These are phyloP conservation scores for Cariama cristata DNA, from an alignment of 2,113 vertebrate genomes.

Conservation along the genomic window DNA sequence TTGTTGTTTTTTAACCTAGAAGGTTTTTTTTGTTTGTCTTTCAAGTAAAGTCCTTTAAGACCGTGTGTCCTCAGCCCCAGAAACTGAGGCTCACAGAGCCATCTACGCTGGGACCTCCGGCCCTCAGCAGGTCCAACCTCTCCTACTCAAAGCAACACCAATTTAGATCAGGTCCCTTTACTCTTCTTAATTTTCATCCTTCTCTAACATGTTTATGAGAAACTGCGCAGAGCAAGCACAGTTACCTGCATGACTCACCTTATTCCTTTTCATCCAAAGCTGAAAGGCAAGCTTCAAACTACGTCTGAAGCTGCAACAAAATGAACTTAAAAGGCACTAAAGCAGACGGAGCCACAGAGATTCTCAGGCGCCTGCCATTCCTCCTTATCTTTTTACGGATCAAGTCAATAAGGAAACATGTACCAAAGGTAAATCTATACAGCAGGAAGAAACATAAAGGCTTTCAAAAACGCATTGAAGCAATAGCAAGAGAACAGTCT, in stretches of 20 bases:
- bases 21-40: not conserved
- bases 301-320: not conserved
- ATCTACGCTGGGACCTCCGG: too few species aligned
- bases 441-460: not conserved
- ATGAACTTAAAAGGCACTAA: not conserved
- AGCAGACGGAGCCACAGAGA: accelerated
- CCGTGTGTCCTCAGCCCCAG: not conserved
- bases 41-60: not conserved
- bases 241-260: not conserved
- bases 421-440: not conserved
- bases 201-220: not conserved
- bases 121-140: not conserved
- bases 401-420: not conserved
- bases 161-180: not conserved
- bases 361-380: not conserved
- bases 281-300: not conserved
- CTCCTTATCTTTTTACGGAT: not conserved
- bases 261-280: not conserved
- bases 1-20: not conserved
- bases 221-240: not conserved
- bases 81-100: not conserved
- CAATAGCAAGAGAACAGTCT: not conserved
- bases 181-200: not conserved
- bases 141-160: not conserved
- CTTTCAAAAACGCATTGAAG: not conserved